Conservation (phyloP, 2,888 invertebrate species). For the Tenthredo notha region DNA sequence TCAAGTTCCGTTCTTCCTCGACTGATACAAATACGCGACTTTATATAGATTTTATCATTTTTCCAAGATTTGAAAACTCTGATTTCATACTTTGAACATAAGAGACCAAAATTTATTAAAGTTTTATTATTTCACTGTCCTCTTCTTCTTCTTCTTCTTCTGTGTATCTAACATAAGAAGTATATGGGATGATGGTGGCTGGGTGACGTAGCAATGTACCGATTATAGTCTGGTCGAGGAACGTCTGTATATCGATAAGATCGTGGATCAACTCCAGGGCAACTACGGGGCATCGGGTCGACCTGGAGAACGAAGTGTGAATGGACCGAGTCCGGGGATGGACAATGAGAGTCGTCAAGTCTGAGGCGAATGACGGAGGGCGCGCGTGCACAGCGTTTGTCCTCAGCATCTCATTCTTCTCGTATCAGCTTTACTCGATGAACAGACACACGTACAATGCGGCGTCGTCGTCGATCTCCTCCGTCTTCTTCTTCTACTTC, state of each 20-base stretch:
- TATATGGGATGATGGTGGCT: neutral
- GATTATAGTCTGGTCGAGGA: constrained; percentile 8
- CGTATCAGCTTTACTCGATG: constrained; percentile 11
- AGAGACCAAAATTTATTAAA: neutral
- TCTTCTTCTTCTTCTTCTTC: neutral
- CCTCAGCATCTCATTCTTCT: constrained; percentile 36
- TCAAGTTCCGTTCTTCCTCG: constrained; percentile 39
- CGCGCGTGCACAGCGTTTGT: constrained; percentile 36
- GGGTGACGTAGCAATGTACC: constrained; percentile 4
- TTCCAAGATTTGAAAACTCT: neutral
- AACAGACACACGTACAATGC: constrained; percentile 43
- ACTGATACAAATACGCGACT: neutral
- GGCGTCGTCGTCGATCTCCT: constrained; percentile 9
- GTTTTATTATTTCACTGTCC: neutral
- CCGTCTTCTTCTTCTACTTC: neutral
- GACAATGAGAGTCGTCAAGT: constrained; percentile 40
- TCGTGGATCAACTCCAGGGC: constrained; percentile 40
- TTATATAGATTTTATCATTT: neutral
- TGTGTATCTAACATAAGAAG: neutral
- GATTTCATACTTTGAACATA: neutral
- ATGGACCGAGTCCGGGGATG: constrained; percentile 11
- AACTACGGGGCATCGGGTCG: constrained; percentile 21
- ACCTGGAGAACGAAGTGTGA: constrained; percentile 17
- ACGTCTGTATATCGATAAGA: constrained; percentile 38
- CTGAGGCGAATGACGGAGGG: constrained; percentile 36